A percentile compares a stretch with the other conserved stretches of the same genome.
Evolutionary conservation across 2,113 vertebrate species (phyloP).

Genomic region (Phylloscopus trochilus): DNA sequence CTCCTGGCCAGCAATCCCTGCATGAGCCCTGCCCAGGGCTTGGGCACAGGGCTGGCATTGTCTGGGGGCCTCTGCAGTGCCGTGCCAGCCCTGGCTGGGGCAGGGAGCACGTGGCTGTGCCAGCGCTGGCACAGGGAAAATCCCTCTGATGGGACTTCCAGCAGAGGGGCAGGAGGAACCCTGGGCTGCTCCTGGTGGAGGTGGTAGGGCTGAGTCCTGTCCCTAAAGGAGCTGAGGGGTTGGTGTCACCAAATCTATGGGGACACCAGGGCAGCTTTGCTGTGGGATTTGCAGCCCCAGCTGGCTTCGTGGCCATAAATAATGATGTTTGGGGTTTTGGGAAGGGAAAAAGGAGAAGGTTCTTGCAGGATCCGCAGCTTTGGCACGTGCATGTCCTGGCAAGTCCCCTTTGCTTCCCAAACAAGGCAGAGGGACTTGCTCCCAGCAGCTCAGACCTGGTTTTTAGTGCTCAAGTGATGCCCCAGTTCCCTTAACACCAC

Average conservation of each 20-base stretch:
- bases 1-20: not conserved
- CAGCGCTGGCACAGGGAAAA: fast-evolving
- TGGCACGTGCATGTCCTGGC: not conserved
- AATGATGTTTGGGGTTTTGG: not conserved
- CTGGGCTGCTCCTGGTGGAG: not conserved
- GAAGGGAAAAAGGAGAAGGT: not conserved
- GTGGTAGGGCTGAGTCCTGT: not conserved
- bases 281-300: not conserved
- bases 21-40: not conserved
- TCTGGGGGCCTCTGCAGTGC: not conserved
- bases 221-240: not conserved
- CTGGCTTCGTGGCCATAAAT: not conserved
- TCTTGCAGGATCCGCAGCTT: not conserved
- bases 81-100: not conserved
- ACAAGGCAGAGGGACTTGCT: fast-evolving
- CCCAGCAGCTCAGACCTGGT: not conserved
- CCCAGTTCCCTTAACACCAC: not conserved
- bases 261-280: not conserved
- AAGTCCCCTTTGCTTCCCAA: not conserved
- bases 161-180: not conserved
- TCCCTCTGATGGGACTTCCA: fast-evolving
- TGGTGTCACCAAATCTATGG: not conserved
- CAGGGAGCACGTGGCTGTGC: not conserved
- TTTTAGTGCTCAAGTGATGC: not conserved
- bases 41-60: not conserved